Evolutionary conservation across 2,113 vertebrate genomes (phyloP), one percentile per base, ranked within the genome.

Genomic region (Isurus oxyrinchus): DNA sequence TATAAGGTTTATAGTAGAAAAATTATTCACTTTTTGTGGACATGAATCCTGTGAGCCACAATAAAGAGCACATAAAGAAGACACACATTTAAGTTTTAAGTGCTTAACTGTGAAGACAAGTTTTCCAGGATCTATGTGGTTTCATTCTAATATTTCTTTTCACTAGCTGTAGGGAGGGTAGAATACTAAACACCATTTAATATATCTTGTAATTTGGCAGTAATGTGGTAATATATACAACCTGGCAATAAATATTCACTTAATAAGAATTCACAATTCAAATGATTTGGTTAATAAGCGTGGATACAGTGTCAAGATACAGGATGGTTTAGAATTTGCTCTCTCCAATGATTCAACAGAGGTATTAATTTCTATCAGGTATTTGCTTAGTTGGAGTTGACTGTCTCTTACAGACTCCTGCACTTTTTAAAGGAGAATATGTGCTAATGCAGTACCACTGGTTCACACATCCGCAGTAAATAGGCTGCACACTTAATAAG

Each of bases 321-420:
- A 63, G 90, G 57, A 57, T n/a, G 57, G 13, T 91, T 91, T 91
- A 61, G 88, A 94, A 94, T 94, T 40, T 94, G 21, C n/a, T n/a
- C 59, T 63, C n/a, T 94, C n/a, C 59, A 94, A 63, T 59, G 57
- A 66, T n/a, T 40, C 16, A 40, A n/a, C 21, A 61, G 59, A 63
- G 66, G 31, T 94, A 63, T 94, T 94, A 23, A 66, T 94, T 94
- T 63, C 59, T 40, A 94, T 94, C 90, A 94, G 90, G n/a, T 66
- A 40, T 40, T 94, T 14, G 57, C 31, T n/a, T 63, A 19, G 61
- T 16, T 94, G 90, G 90, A 63, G 61, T 94, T 94, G 90, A 40
- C n/a, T 94, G 59, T 3, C n/a, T 94, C 90, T 40, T 40, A 94
- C 16, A 63, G 59, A 2, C 90, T 21, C 27, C 1, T 40, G 59